Conservation (phyloP, 1,140 invertebrate genomes). For the Halictus rubicundus region DNA sequence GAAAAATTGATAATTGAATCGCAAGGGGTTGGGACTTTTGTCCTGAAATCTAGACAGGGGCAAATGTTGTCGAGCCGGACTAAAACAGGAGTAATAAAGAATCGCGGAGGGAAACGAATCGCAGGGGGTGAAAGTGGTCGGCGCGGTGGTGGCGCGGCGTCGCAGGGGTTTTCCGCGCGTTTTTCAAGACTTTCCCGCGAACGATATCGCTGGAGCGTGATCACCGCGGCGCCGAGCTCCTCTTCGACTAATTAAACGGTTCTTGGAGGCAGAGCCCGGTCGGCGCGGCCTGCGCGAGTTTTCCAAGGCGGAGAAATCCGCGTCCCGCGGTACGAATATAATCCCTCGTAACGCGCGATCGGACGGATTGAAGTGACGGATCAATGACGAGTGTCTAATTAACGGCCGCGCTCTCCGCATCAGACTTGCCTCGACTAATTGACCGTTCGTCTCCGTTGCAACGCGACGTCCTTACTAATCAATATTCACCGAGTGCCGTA, state of each 20-base stretch:
- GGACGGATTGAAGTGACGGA: slow-evolving; percentile 50
- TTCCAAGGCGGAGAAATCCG: neutral
- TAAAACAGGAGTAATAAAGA: too few relatives aligned
- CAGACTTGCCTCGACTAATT: slow-evolving; percentile 60
- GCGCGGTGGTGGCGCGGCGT: too few relatives aligned
- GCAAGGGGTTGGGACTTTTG: too few relatives aligned
- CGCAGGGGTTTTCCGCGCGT: too few relatives aligned
- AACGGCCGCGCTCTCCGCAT: slow-evolving; percentile 47
- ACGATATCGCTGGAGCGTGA: neutral
- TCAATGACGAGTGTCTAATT: slow-evolving; percentile 66
- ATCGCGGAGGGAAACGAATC: too few relatives aligned
- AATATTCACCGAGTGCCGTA: slow-evolving; percentile 62
- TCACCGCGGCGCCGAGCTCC: neutral
- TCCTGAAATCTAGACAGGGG: too few relatives aligned
- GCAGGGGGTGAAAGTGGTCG: too few relatives aligned
- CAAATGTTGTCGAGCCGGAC: too few relatives aligned
- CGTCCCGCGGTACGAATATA: neutral
- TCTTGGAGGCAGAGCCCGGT: neutral
- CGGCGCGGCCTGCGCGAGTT: neutral
- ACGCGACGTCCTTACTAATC: slow-evolving; percentile 63
- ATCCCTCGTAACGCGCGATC: slow-evolving; percentile 33
- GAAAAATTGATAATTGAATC: too few relatives aligned
- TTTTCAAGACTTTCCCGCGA: too few relatives aligned
- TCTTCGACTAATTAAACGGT: neutral
- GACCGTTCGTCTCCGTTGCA: slow-evolving; percentile 61